Conservation (phyloP, 1,140 invertebrate genomes). For the Micrasema longulum region DNA sequence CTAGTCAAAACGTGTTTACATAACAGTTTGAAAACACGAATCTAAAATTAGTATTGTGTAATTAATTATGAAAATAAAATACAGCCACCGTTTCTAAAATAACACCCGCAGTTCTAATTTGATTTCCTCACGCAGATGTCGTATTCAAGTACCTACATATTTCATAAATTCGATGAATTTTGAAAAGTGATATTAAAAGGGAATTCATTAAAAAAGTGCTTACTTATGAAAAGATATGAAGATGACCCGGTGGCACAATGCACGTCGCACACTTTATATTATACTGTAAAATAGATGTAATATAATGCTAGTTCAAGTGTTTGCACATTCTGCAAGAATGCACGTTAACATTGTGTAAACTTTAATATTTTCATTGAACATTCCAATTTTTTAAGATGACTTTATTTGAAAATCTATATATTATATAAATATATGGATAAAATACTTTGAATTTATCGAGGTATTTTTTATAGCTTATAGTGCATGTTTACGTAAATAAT, state of each 20-base stretch:
- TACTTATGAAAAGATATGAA: constrained; percentile 42
- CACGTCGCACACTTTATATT: constrained; percentile 50
- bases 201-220: constrained; percentile 32
- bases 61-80: no score
- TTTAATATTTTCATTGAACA: constrained; percentile 14
- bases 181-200: constrained; percentile 34
- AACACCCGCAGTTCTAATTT: not conserved
- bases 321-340: constrained; percentile 47
- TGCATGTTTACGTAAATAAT: no score
- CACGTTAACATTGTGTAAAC: constrained; percentile 34
- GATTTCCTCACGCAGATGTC: not conserved
- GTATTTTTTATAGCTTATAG: not conserved
- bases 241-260: constrained; percentile 55
- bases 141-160: constrained; percentile 18
- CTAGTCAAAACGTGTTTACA: no score
- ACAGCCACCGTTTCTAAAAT: no score
- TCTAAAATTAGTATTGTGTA: no score
- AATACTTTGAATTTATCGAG: constrained; percentile 4
- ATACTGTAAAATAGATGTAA: constrained; percentile 40
- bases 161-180: constrained; percentile 32
- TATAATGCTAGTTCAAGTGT: constrained; percentile 49
- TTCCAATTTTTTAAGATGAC: constrained; percentile 3
- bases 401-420: not conserved
- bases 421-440: not conserved
- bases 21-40: no score